These are phyloP conservation scores for Pseudomyrmex sp. DNA, from an alignment of 1,140 invertebrate genomes.

Conservation along the genomic window DNA sequence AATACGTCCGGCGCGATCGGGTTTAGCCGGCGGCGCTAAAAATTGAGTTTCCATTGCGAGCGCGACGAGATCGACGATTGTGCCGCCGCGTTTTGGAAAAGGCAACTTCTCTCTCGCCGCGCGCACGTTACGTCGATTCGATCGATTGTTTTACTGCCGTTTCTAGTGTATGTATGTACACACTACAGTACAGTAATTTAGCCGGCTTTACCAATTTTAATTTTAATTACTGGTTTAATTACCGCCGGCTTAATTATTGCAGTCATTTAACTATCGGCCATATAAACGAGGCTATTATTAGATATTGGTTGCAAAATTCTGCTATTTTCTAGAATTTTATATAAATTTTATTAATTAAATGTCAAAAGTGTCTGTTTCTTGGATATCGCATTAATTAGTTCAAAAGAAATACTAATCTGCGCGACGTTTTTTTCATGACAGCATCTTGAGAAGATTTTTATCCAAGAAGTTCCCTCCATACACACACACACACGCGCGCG, in stretches of 20 bases:
- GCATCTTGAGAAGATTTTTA: slow-evolving; percentile 7
- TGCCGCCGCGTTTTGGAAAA: slow-evolving; percentile 18
- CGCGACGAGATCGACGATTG: slow-evolving; percentile 38
- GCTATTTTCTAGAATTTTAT: neutral
- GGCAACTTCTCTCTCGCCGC: neutral
- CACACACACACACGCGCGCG: no score
- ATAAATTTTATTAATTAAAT: neutral
- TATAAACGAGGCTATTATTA: slow-evolving; percentile 40
- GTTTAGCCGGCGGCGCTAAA: slow-evolving; percentile 49
- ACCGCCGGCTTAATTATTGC: slow-evolving; percentile 48
- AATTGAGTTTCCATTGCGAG: slow-evolving; percentile 58
- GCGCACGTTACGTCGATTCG: neutral
- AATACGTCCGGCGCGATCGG: slow-evolving; percentile 52
- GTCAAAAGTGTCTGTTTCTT: neutral
- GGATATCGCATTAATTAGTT: neutral
- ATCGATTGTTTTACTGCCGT: slow-evolving; percentile 34
- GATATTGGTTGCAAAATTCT: slow-evolving; percentile 27
- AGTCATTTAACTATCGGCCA: slow-evolving; percentile 49
- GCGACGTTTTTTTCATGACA: neutral
- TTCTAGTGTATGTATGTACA: slow-evolving; percentile 2
- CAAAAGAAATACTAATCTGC: neutral
- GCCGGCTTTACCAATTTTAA: slow-evolving; percentile 58
- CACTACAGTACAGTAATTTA: slow-evolving; percentile 41
- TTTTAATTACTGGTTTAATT: slow-evolving; percentile 56
- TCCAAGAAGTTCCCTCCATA: no score